A percentile compares a stretch with the other conserved stretches of the same genome.
phyloP scores from a whole-genome alignment of 1,140 invertebrate species.

The Bombyx mandarina region DNA sequence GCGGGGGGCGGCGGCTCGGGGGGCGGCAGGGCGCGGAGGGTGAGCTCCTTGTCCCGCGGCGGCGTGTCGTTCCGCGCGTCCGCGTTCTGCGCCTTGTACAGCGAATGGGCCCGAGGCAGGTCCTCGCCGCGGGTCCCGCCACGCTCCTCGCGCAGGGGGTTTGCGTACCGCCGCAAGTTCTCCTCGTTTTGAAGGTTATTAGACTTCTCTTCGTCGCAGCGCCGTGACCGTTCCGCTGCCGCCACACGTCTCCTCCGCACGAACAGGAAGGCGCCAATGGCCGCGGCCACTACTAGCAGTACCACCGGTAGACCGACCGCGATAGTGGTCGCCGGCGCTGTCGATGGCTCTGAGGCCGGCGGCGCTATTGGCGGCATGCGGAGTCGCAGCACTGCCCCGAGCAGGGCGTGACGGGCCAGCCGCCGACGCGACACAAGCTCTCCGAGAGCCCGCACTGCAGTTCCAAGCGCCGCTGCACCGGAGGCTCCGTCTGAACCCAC shows the following conservation, averaged over 20 bases:
- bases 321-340: constrained; percentile 82
- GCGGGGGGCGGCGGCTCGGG: constrained; percentile 46
- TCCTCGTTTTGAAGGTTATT: constrained; percentile 93
- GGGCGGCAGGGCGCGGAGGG: constrained; percentile 76
- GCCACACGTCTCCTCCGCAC: constrained; percentile 70
- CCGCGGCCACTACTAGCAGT: constrained; percentile 65
- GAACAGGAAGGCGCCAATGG: constrained; percentile 60
- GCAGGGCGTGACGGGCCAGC: constrained; percentile 58
- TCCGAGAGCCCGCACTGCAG: constrained; percentile 41
- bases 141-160: constrained; percentile 69
- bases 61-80: constrained; percentile 86
- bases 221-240: constrained; percentile 74
- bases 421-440: constrained; percentile 49
- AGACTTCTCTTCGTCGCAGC: constrained; percentile 87
- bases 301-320: constrained; percentile 73
- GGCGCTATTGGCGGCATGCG: constrained; percentile 77
- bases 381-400: constrained; percentile 80
- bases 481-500: constrained; percentile 28
- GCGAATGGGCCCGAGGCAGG: constrained; percentile 75
- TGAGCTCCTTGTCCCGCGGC: constrained; percentile 84
- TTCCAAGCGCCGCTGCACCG: constrained; percentile 27
- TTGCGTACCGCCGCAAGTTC: constrained; percentile 80
- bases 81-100: constrained; percentile 81
- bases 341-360: constrained; percentile 76
- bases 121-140: constrained; percentile 50